Conservation (phyloP, 2,888 invertebrate species). For the Netelia virgata region DNA sequence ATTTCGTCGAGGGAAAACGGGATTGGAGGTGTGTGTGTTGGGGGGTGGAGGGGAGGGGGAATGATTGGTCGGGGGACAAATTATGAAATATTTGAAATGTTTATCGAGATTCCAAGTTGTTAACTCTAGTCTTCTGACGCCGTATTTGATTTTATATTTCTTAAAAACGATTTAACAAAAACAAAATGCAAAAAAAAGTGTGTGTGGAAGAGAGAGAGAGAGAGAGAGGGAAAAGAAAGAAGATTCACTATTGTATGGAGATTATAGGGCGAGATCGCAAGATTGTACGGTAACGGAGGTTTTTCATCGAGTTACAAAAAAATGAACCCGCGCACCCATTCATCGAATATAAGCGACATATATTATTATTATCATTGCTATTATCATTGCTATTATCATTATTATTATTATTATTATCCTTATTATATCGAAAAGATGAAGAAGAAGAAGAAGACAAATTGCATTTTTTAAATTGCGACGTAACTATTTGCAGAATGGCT, state of each 20-base stretch:
- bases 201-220: background rate
- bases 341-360: slow-evolving; percentile 52
- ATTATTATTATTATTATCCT: slow-evolving; percentile 49
- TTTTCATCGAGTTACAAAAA: slow-evolving; percentile 51
- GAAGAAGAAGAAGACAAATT: slow-evolving; percentile 47
- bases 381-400: slow-evolving; percentile 44
- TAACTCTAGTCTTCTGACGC: slow-evolving; percentile 73
- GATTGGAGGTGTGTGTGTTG: slow-evolving; percentile 16
- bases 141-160: slow-evolving; percentile 72
- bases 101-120: slow-evolving; percentile 78
- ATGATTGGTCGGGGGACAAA: slow-evolving; percentile 63
- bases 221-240: slow-evolving; percentile 1
- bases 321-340: slow-evolving; percentile 48
- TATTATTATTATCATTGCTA: slow-evolving; percentile 65
- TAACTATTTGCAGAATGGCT: slow-evolving; percentile 34
- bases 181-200: slow-evolving; percentile 6
- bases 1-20: background rate
- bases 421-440: slow-evolving; percentile 58
- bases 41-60: no score
- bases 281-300: background rate
- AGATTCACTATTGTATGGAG: slow-evolving; percentile 32
- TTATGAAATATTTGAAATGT: slow-evolving; percentile 77
- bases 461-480: slow-evolving; percentile 44
- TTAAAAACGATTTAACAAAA: slow-evolving; percentile 49
- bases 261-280: slow-evolving; percentile 14